A percentile compares a stretch with the other conserved stretches of the same genome.
phyloP scores from a whole-genome alignment of 2,113 vertebrate genomes.

The Miniopterus natalensis region DNA sequence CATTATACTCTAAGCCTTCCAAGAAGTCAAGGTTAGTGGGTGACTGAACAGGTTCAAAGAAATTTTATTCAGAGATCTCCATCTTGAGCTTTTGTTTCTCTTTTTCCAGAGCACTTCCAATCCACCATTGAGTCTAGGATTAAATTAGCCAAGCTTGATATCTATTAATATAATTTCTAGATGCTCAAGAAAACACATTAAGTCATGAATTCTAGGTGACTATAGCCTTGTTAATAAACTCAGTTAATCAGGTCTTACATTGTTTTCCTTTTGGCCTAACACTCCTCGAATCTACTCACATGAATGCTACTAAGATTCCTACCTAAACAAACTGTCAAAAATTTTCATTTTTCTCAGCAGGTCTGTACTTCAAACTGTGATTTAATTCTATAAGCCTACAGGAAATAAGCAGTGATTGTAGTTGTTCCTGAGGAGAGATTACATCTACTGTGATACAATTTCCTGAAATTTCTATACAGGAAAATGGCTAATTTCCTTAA shows the following conservation, averaged over 20 bases:
- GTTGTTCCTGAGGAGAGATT: background rate
- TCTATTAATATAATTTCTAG: background rate
- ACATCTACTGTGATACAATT: background rate
- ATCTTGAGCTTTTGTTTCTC: background rate
- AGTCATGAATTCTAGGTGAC: background rate
- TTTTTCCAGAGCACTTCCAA: background rate
- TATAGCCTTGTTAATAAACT: background rate
- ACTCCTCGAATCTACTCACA: background rate
- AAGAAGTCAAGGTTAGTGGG: background rate
- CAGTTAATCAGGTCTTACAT: background rate
- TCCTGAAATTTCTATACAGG: background rate
- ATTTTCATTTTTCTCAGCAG: conserved; percentile 17
- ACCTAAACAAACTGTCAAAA: background rate
- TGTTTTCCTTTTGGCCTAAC: background rate
- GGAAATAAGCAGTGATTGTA: background rate
- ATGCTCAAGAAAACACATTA: background rate
- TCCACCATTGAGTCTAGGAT: background rate
- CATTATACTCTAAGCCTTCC: background rate
- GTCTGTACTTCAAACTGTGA: background rate
- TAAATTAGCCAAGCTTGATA: background rate
- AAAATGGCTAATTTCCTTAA: background rate
- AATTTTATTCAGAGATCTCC: background rate
- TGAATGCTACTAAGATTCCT: background rate
- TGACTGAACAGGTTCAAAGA: background rate
- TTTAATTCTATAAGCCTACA: background rate